Evolutionary conservation across 1,140 invertebrate species (phyloP), one percentile per base, ranked within the genome.

Genomic region (Leptinotarsa lineolata): DNA sequence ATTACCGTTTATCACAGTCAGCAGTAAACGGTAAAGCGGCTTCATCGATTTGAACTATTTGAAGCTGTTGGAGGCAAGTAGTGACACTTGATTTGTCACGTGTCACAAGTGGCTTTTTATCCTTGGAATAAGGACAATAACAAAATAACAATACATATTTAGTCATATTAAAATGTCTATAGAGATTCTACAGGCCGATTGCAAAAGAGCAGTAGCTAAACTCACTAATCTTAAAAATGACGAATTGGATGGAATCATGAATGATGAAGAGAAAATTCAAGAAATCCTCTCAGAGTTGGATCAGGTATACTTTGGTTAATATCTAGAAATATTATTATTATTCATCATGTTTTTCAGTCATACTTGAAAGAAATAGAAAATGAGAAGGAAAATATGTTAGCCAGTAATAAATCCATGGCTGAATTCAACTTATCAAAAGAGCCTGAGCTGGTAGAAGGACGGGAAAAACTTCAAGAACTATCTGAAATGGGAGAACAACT

Each of bases 371-470:
- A 92, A 71, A 87, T 94, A 76, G 92, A 93, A 81, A 87, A 89
- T 13, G 94, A 97, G 79, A 95, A 95, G 78, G 93, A 96, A 83
- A 91, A 92, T 84, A 85, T 96, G 63, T 90, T 97, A 80, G 93
- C 92, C 2, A 92, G 91, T 76, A 97, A 96, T 82, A 92, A 93
- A 82, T 93, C 91, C 39, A 84, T 95, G 67, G 95, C 95, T 2
- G 95, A 97, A 83, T 92, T 89, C 77, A 98, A 97, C 84, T 87
- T 98, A 21, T 88, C 90, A 16, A 91, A 91, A 81, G 93, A 97
- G 85, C 93, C 94, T 46, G 88, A 91, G 80, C 85, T 97, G n/a
- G 88, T 91, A 59, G 90, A 93, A 77, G 86, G 90, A 1, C 91
- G 94, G 83, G 87, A 90, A 76, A 85, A 86, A 45, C 81, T 97